phyloP scores from a whole-genome alignment of 2,113 vertebrate genomes.

The Rhinolophus ferrumequinum region DNA sequence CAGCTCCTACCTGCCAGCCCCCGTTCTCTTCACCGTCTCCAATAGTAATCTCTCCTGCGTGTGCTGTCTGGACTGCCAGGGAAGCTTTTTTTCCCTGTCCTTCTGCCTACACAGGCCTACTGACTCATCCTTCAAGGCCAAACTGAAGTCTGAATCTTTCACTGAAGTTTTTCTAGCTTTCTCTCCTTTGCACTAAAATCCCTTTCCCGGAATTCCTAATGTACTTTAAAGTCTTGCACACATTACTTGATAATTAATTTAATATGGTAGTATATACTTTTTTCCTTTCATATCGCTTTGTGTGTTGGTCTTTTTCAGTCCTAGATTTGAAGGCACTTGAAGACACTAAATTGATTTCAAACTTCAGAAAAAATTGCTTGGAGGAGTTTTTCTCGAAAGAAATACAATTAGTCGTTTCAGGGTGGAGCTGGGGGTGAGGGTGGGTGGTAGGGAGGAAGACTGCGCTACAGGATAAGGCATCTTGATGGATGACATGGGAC shows the following conservation, averaged over 20 bases:
- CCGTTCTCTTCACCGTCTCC: not conserved
- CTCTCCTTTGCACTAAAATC: not conserved
- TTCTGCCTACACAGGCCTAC: not conserved
- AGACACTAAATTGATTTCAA: slow-evolving; percentile 32
- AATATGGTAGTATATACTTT: not conserved
- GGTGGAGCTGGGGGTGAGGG: not conserved
- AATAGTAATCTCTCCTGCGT: not conserved
- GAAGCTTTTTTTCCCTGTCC: not conserved
- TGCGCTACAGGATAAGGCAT: not conserved
- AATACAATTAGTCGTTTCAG: not conserved
- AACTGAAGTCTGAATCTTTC: not conserved
- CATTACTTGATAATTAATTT: slow-evolving; percentile 30
- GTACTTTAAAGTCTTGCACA: slow-evolving; percentile 19
- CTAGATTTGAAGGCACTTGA: slow-evolving; percentile 2
- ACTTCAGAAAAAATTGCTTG: not conserved
- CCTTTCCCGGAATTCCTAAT: not conserved
- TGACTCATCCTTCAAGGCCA: not conserved
- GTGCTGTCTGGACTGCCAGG: not conserved
- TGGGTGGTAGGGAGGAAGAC: not conserved
- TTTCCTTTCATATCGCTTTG: not conserved
- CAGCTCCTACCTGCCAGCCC: not conserved
- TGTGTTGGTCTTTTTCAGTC: not conserved
- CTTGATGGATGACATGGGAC: not conserved
- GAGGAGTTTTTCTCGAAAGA: not conserved
- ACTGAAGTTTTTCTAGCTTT: not conserved